Conservation (phyloP, 2,113 vertebrate genomes). For the Ictidomys tridecemlineatus region DNA sequence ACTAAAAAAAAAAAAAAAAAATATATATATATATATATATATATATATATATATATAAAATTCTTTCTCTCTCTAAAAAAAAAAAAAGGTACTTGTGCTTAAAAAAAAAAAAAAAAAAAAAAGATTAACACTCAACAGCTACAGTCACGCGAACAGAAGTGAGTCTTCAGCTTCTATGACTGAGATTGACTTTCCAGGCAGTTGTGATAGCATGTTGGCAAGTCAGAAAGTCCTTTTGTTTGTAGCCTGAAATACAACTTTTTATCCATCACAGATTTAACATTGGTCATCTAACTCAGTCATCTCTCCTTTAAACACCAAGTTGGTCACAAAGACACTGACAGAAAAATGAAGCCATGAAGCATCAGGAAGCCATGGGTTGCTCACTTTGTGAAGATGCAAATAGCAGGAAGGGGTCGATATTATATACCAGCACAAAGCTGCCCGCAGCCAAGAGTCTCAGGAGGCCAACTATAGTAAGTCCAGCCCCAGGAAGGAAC, state of each 20-base stretch:
- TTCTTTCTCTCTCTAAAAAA: too few species aligned
- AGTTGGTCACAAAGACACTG: background rate
- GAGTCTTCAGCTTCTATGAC: conserved; percentile 3
- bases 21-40: too few species aligned
- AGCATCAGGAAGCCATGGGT: background rate
- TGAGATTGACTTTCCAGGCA: conserved; percentile 29
- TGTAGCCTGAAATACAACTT: conserved; percentile 34
- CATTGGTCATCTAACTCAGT: background rate
- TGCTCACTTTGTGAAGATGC: background rate
- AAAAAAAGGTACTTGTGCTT: too few species aligned
- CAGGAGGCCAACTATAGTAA: background rate
- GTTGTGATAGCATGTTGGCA: background rate
- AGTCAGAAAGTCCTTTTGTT: conserved; percentile 10
- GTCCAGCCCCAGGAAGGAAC: background rate
- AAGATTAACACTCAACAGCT: conserved; percentile 20
- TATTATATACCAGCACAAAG: background rate
- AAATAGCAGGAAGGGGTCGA: background rate
- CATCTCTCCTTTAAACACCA: conserved; percentile 41
- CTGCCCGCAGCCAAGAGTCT: background rate
- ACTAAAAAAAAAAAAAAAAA: too few species aligned
- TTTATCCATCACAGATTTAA: conserved; percentile 42
- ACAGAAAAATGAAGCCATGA: background rate
- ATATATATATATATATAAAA: too few species aligned
- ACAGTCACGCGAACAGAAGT: background rate
- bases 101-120: too few species aligned